Evolutionary conservation across 2,888 invertebrate genomes (phyloP), one percentile per base, ranked within the genome.

Genomic region (Calliphora vomitoria): DNA sequence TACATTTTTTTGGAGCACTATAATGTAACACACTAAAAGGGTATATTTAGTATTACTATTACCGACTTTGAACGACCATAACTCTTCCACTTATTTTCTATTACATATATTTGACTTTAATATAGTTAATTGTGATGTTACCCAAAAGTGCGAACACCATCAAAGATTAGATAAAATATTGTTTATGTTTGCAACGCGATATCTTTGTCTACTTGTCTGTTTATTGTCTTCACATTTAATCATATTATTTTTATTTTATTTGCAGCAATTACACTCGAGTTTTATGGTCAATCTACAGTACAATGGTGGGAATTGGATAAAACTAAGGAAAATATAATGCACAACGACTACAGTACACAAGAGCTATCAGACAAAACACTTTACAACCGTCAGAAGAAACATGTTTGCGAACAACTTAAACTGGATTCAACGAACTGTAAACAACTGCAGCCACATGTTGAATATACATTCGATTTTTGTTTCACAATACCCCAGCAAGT

Each of bases 231-330:
- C 4, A 11, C 10, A 25, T 58, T 64, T 35, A 13, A 5, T 35
- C 18, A 18, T 18, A 50, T 35, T 71, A 38, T 20, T 53, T 11
- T 41, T n/a, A n/a, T 53, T 72, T 50, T 47, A 11, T 47, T 76
- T 72, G 6, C 38, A 87, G 87, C 60, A 68, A 85, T 87, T 69
- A 62, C 11, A 60, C 75, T 85, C 82, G 85, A 72, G 53, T 87
- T 87, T 82, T 87, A 82, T 78, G 87, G 87, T 18, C 71, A 87
- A 53, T 55, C 87, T 15, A 78, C 55, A 31, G 53, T 87, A 25
- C 74, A 81, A 25, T 87, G 87, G 87, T 82, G 60, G 80, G 82
- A 87, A 68, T 79, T 85, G 41, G 87, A 87, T 47, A 87, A 76
- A 85, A 85, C 47, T 3, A 31, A 55, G 20, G 81, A 87, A 11